Conservation (phyloP, 2,113 vertebrate genomes). For the Myotis lucifugus region DNA sequence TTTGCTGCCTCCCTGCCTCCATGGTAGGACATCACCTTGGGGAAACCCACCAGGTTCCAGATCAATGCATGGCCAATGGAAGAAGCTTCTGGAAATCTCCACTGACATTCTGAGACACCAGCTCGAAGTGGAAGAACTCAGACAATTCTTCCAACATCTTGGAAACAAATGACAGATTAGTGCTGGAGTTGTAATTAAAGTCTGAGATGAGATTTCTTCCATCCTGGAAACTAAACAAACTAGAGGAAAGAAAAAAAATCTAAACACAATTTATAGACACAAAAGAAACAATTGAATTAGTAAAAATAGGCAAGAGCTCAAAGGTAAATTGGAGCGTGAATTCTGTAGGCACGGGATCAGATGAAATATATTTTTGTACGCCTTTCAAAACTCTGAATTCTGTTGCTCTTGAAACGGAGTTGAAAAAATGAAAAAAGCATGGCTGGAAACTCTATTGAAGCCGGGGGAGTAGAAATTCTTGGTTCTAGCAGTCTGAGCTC, state of each 20-base stretch:
- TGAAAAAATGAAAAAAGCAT: conserved; percentile 66
- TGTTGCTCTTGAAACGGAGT: conserved; percentile 71
- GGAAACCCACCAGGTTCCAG: not conserved
- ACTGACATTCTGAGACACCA: conserved; percentile 8
- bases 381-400: conserved; percentile 64
- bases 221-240: conserved; percentile 52
- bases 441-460: not conserved
- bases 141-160: not conserved
- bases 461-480: not conserved
- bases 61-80: not conserved
- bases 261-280: conserved; percentile 65
- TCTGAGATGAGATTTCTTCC: conserved; percentile 57
- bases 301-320: conserved; percentile 62
- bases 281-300: conserved; percentile 70
- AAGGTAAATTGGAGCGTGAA: conserved; percentile 68
- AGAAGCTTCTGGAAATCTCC: conserved; percentile 48
- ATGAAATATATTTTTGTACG: conserved; percentile 74
- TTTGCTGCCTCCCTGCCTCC: rapidly evolving
- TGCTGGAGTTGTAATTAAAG: conserved; percentile 49
- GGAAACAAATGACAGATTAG: conserved; percentile 13
- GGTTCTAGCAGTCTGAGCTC: not conserved
- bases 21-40: not conserved
- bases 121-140: not conserved
- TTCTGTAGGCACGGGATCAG: conserved; percentile 58
- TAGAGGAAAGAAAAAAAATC: not conserved